phyloP scores from a whole-genome alignment of 2,113 vertebrate genomes.

The Megaleporinus macrocephalus region DNA sequence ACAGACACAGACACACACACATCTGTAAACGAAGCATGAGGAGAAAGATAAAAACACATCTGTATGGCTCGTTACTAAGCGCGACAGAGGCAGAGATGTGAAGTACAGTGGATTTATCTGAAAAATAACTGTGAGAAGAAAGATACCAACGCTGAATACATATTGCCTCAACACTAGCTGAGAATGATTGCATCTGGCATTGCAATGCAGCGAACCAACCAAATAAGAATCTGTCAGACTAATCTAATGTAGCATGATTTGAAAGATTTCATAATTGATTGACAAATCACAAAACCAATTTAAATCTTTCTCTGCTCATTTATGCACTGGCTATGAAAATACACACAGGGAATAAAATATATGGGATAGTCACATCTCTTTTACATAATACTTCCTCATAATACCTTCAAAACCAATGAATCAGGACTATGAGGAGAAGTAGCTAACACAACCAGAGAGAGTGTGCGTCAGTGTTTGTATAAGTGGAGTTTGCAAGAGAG shows the following conservation, averaged over 20 bases:
- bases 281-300: background rate
- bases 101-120: constrained; percentile 25
- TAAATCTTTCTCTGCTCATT: background rate
- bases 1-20: background rate
- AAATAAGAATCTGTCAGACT: constrained; percentile 27
- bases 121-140: constrained; percentile 11
- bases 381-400: background rate
- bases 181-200: constrained; percentile 17
- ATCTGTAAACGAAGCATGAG: constrained; percentile 10
- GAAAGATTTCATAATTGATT: background rate
- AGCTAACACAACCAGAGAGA: background rate
- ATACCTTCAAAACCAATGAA: background rate
- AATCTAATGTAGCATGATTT: background rate
- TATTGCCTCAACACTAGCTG: constrained; percentile 2
- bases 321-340: background rate
- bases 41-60: background rate
- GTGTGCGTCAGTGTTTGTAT: background rate
- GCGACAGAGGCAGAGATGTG: constrained; percentile 19
- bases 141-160: constrained; percentile 23
- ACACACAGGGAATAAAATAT: background rate
- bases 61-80: constrained; percentile 15
- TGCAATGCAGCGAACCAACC: constrained; percentile 5
- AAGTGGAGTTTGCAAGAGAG: background rate
- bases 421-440: background rate
- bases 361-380: background rate